phyloP scores from a whole-genome alignment of 2,113 vertebrate species.

The Pteruthius melanotis region DNA sequence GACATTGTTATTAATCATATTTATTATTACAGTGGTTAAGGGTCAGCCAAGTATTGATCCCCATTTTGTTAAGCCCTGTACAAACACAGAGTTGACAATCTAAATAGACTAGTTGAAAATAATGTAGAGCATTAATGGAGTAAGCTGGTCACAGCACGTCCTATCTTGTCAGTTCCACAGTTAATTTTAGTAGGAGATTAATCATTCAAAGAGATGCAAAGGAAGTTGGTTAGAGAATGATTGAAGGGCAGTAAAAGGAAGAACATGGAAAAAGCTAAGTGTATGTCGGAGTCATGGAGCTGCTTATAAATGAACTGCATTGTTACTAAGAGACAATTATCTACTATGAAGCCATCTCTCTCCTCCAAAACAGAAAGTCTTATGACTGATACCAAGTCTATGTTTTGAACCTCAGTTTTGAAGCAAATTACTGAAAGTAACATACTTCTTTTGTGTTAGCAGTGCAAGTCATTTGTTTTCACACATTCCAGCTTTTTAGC shows the following conservation, averaged over 20 bases:
- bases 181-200: neutral
- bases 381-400: neutral
- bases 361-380: neutral
- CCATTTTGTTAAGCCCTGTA: neutral
- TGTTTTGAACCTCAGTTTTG: neutral
- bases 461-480: neutral
- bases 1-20: neutral
- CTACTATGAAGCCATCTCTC: neutral
- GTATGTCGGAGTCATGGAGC: neutral
- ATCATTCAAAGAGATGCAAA: neutral
- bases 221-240: neutral
- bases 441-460: neutral
- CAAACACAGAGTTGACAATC: neutral
- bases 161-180: neutral
- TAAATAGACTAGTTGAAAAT: neutral
- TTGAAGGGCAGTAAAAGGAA: neutral
- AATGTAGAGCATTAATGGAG: neutral
- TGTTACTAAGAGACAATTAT: neutral
- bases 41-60: slow-evolving; percentile 8
- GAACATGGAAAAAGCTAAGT: neutral
- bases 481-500: neutral
- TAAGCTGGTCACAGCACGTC: neutral
- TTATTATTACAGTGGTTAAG: neutral
- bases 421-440: neutral
- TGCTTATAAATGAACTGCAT: neutral